Evolutionary conservation across 2,797 vertebrate genomes (phyloP).

Genomic region (Chelonia mydas): DNA sequence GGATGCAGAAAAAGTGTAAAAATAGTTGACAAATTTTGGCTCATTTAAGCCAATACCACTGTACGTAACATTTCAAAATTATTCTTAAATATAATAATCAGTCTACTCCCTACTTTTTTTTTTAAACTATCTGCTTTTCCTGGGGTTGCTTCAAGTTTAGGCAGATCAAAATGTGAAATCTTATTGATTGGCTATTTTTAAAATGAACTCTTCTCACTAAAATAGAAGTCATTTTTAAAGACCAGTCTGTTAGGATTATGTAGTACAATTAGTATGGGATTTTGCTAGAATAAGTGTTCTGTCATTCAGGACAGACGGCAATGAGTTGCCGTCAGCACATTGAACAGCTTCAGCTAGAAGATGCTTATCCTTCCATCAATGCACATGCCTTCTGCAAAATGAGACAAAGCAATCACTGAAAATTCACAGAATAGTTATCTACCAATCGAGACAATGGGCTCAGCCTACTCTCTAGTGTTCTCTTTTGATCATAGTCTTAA

Average conservation of each 20-base stretch:
- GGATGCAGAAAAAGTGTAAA: background rate
- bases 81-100: background rate
- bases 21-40: background rate
- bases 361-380: background rate
- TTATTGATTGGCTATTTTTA: background rate
- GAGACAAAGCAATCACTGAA: background rate
- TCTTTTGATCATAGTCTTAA: background rate
- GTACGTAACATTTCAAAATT: too few relatives aligned
- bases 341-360: background rate
- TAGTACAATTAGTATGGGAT: background rate
- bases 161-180: too few relatives aligned
- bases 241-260: background rate
- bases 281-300: background rate
- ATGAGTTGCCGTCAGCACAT: background rate
- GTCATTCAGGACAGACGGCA: background rate
- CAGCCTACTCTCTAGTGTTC: background rate
- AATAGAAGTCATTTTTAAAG: background rate
- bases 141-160: background rate
- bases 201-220: background rate
- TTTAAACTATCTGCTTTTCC: background rate
- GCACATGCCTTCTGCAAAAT: background rate
- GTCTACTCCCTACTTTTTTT: background rate
- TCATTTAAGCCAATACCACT: too few relatives aligned
- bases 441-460: background rate
- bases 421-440: background rate